These are phyloP conservation scores for Bryconaethiops microstoma DNA, from an alignment of 2,797 vertebrate genomes.

Conservation along the genomic window DNA sequence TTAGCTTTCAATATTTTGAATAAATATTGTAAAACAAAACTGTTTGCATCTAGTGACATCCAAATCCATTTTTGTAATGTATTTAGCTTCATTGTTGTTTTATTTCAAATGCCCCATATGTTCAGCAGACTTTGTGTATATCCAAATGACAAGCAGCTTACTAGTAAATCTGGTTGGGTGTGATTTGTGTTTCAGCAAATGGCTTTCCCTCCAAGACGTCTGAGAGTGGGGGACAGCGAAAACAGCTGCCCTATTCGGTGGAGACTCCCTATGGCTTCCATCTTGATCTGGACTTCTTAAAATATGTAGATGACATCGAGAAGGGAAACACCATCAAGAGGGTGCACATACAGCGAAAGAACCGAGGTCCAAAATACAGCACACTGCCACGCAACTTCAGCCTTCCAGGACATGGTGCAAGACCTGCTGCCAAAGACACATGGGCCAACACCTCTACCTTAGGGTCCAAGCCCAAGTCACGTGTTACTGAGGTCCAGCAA, in stretches of 20 bases:
- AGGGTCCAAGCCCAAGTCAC: conserved; percentile 80
- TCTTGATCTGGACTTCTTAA: conserved; percentile 96
- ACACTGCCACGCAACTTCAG: conserved; percentile 96
- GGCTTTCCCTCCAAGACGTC: conserved; percentile 76
- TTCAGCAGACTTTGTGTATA: conserved; percentile 53
- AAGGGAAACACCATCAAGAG: conserved; percentile 96
- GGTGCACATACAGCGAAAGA: conserved; percentile 90
- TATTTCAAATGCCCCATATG: conserved; percentile 65
- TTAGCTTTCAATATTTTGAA: conserved; percentile 39
- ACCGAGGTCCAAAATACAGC: conserved; percentile 94
- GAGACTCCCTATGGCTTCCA: conserved; percentile 98
- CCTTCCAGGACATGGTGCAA: conserved; percentile 84
- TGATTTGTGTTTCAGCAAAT: conserved; percentile 75
- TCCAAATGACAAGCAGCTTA: conserved; percentile 42
- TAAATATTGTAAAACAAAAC: conserved; percentile 53
- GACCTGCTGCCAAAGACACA: conserved; percentile 74
- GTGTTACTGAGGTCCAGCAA: conserved; percentile 82
- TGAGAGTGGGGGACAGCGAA: conserved; percentile 81
- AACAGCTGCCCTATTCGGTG: conserved; percentile 92
- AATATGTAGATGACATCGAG: conserved; percentile 98
- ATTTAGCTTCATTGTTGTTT: conserved; percentile 68
- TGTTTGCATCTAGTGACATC: conserved; percentile 65
- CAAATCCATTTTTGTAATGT: conserved; percentile 56
- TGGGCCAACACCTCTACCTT: conserved; percentile 84
- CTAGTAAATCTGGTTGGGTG: conserved; percentile 19